Percentiles rank a stretch among this genome's conserved stretches.
These are phyloP conservation scores for Andrena fulva DNA, from an alignment of 2,888 invertebrate genomes.

Conservation along the genomic window DNA sequence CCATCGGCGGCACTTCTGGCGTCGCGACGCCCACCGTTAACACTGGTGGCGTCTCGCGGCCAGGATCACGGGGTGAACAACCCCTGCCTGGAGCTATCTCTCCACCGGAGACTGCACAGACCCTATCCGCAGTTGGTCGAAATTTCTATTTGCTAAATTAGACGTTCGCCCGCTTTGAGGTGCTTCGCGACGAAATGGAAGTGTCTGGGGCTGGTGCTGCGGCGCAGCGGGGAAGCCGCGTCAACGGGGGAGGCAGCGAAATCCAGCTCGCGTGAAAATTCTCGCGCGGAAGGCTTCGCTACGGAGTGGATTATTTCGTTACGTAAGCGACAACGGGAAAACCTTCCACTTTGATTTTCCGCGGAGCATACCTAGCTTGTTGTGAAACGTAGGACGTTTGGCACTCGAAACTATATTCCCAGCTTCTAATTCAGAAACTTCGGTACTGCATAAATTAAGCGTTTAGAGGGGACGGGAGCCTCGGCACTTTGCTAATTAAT, in stretches of 20 bases:
- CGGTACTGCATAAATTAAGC: too few species aligned
- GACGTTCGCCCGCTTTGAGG: slow-evolving; percentile 11
- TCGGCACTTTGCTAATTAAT: too few species aligned
- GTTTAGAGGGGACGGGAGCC: too few species aligned
- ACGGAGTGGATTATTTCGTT: too few species aligned
- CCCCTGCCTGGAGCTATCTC: neutral
- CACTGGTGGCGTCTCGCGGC: slow-evolving; percentile 26
- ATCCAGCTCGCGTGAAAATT: neutral
- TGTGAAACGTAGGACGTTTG: too few species aligned
- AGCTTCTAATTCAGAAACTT: too few species aligned
- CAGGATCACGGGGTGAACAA: slow-evolving; percentile 5
- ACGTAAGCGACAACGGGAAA: too few species aligned
- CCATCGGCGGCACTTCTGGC: slow-evolving; percentile 59
- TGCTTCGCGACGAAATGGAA: neutral
- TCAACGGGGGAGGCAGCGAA: neutral
- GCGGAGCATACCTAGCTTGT: too few species aligned
- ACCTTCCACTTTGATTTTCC: too few species aligned
- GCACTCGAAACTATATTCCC: too few species aligned
- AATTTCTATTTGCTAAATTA: slow-evolving; percentile 28
- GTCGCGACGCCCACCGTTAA: slow-evolving; percentile 56
- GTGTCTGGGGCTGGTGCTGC: neutral
- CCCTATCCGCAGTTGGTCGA: neutral
- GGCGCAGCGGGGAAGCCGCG: neutral
- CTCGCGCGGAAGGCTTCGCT: neutral
- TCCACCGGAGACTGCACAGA: neutral